These are phyloP conservation scores for Nowickia ferox DNA, from an alignment of 2,888 invertebrate species.

Conservation along the genomic window DNA sequence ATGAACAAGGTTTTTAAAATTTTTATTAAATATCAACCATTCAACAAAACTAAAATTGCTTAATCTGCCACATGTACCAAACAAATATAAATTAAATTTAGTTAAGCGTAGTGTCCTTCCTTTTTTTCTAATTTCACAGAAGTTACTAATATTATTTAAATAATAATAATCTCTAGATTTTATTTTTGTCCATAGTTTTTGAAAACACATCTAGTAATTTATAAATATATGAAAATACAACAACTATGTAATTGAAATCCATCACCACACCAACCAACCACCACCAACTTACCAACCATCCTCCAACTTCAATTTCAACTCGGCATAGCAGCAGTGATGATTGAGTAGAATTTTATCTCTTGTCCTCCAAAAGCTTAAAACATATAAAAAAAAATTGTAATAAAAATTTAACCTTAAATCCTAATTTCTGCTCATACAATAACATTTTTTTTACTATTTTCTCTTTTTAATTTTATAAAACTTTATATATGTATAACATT, in stretches of 20 bases:
- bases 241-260: slow-evolving; percentile 42
- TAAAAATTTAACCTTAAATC: slow-evolving; percentile 32
- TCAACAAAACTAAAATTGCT: neutral
- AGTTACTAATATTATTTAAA: slow-evolving; percentile 7
- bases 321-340: slow-evolving; percentile 71
- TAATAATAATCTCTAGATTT: slow-evolving; percentile 27
- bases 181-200: slow-evolving; percentile 35
- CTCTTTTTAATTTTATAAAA: slow-evolving; percentile 42
- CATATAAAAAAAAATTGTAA: neutral
- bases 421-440: slow-evolving; percentile 37
- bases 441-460: slow-evolving; percentile 32
- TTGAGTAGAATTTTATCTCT: slow-evolving; percentile 71
- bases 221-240: slow-evolving; percentile 7
- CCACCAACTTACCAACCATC: slow-evolving; percentile 24
- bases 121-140: neutral
- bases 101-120: neutral
- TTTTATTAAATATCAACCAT: neutral
- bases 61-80: neutral
- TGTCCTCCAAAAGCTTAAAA: slow-evolving; percentile 45
- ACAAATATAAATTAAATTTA: slow-evolving; percentile 1
- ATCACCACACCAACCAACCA: slow-evolving; percentile 33
- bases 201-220: slow-evolving; percentile 14
- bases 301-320: slow-evolving; percentile 49
- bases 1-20: neutral
- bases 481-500: neutral